A percentile compares a stretch with the other conserved stretches of the same genome.
Evolutionary conservation across 2,113 vertebrate genomes (phyloP).

Genomic region (Aegithalos caudatus): DNA sequence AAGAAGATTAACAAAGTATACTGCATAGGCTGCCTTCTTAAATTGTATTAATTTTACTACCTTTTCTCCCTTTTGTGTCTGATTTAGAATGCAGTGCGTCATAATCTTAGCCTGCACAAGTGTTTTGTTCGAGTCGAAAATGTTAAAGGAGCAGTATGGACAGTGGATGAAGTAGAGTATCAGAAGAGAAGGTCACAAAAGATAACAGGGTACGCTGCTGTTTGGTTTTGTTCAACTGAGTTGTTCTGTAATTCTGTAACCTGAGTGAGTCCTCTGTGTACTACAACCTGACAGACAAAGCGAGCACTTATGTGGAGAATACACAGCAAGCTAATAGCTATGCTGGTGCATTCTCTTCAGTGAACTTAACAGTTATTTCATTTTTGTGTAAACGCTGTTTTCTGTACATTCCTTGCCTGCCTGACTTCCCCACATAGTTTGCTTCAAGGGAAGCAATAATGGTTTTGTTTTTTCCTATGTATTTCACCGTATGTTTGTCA

Average conservation of each 20-base stretch:
- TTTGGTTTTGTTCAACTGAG: constrained; percentile 63
- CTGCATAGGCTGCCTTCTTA: constrained; percentile 67
- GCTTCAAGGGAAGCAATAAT: not conserved
- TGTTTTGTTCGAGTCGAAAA: constrained; percentile 99
- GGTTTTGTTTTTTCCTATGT: not conserved
- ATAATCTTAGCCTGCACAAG: constrained; percentile 99
- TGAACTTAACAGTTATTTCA: constrained; percentile 53
- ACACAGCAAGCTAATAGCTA: constrained; percentile 28
- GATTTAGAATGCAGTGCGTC: constrained; percentile 95
- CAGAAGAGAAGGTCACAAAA: constrained; percentile 99
- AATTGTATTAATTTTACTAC: constrained; percentile 72
- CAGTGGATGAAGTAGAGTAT: constrained; percentile 98
- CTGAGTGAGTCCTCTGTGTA: constrained; percentile 51
- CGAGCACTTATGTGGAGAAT: constrained; percentile 22
- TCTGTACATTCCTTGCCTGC: constrained; percentile 28
- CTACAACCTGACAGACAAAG: constrained; percentile 57
- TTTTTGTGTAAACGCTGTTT: constrained; percentile 42
- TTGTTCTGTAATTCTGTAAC: constrained; percentile 58
- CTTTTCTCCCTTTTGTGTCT: constrained; percentile 71
- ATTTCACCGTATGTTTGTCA: constrained; percentile 61
- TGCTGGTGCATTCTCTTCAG: constrained; percentile 45
- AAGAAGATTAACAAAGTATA: constrained; percentile 73
- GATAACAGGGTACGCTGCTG: constrained; percentile 92
- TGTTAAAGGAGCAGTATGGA: constrained; percentile 99
- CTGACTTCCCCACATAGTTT: not conserved